Evolutionary conservation across 2,797 vertebrate species (phyloP).

Genomic region (Danio albolineatus): DNA sequence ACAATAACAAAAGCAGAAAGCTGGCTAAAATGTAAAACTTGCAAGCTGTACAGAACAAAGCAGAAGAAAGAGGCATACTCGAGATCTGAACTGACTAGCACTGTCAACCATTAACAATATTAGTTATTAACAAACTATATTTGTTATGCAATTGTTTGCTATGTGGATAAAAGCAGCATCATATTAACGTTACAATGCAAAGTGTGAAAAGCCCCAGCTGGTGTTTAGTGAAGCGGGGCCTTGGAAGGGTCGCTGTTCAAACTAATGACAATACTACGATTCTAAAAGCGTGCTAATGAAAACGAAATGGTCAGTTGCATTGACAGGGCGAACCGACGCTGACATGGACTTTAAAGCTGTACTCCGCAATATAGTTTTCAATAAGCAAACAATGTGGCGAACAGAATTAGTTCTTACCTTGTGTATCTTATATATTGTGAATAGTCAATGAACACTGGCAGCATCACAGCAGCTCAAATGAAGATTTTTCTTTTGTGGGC

Average conservation of each 20-base stretch:
- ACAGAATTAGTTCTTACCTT: conserved; percentile 18
- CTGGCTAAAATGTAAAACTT: conserved; percentile 4
- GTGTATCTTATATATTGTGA: conserved; percentile 3
- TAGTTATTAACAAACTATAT: neutral
- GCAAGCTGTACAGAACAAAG: neutral
- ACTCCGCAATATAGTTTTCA: neutral
- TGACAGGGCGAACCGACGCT: neutral
- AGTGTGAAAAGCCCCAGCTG: neutral
- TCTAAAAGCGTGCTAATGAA: conserved; percentile 7
- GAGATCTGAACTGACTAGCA: neutral
- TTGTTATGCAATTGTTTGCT: neutral
- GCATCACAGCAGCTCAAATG: conserved; percentile 11
- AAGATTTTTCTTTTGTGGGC: conserved; percentile 8
- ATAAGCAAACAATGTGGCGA: neutral
- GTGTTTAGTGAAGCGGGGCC: neutral
- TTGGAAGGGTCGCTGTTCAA: conserved; percentile 8
- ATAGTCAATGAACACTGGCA: neutral
- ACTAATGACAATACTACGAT: conserved; percentile 14
- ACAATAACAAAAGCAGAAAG: neutral
- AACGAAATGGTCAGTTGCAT: neutral
- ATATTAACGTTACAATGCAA: neutral
- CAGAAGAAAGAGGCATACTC: neutral
- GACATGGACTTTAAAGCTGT: neutral
- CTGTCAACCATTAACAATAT: neutral
- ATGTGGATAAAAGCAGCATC: neutral